These are phyloP conservation scores for Eremobia ochroleuca DNA, from an alignment of 2,888 invertebrate species.

Conservation along the genomic window DNA sequence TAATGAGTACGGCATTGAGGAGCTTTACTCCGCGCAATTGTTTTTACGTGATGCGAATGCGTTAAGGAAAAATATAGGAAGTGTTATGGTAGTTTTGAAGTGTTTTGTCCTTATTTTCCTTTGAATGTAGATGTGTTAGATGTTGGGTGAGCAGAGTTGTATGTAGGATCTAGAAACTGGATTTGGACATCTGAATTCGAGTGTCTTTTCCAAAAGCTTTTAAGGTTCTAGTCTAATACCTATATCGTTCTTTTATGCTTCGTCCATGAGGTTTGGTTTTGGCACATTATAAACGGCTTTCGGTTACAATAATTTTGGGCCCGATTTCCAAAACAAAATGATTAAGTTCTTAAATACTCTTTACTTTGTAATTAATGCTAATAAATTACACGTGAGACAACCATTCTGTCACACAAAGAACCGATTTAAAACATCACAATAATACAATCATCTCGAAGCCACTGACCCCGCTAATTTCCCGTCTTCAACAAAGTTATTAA, in stretches of 20 bases:
- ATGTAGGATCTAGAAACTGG: not conserved
- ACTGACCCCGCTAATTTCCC: slow-evolving; percentile 55
- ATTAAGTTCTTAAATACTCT: too few relatives aligned
- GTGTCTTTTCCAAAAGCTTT: not conserved
- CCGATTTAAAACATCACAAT: not conserved
- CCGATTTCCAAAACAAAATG: too few relatives aligned
- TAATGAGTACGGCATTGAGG: slow-evolving; percentile 43
- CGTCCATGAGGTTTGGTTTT: not conserved
- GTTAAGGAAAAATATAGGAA: slow-evolving; percentile 50
- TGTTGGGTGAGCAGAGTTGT: not conserved
- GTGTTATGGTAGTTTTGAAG: slow-evolving; percentile 22
- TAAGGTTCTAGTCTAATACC: not conserved
- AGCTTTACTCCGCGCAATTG: slow-evolving; percentile 41
- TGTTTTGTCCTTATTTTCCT: slow-evolving; percentile 29
- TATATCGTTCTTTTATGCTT: not conserved
- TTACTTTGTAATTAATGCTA: not conserved
- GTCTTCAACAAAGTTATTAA: slow-evolving; percentile 59
- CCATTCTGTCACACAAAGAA: slow-evolving; percentile 21
- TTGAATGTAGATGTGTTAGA: not conserved
- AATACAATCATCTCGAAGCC: slow-evolving; percentile 20
- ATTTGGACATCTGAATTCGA: not conserved
- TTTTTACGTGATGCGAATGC: slow-evolving; percentile 53
- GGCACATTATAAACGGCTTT: too few relatives aligned
- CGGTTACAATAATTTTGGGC: too few relatives aligned
- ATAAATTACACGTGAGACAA: not conserved